phyloP scores from a whole-genome alignment of 2,888 invertebrate species.

The Meta bourneti region DNA sequence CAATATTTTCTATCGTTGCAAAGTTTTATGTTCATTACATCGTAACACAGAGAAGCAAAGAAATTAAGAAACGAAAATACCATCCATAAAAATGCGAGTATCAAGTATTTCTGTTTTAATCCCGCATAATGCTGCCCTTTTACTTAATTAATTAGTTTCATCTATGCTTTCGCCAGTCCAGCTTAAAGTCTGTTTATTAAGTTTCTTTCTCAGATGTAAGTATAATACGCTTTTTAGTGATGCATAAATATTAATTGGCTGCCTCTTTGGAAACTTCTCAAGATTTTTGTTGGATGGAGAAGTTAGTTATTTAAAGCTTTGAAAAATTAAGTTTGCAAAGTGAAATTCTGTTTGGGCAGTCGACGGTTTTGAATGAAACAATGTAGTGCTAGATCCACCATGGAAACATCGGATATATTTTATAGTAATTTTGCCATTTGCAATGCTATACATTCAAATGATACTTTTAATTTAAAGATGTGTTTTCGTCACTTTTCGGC shows the following conservation, averaged over 20 bases:
- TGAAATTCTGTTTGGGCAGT: too few species aligned
- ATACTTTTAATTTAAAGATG: too few species aligned
- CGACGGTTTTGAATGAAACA: too few species aligned
- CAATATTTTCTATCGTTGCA: not conserved
- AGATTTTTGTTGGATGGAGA: not conserved
- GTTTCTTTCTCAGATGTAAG: not conserved
- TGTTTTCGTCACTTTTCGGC: too few species aligned
- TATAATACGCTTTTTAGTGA: not conserved
- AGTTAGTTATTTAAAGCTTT: not conserved
- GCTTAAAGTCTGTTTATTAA: not conserved
- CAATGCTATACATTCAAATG: too few species aligned
- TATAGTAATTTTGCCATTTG: too few species aligned
- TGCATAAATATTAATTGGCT: not conserved
- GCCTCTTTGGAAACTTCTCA: not conserved
- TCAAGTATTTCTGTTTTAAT: not conserved
- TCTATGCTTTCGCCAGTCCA: not conserved
- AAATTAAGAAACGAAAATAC: not conserved
- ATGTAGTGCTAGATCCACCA: too few species aligned
- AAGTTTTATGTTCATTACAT: not conserved
- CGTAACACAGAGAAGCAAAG: not conserved
- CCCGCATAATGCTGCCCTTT: not conserved
- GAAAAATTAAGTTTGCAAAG: not conserved
- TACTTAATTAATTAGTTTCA: not conserved
- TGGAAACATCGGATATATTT: too few species aligned
- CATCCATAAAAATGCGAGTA: not conserved